phyloP scores from a whole-genome alignment of 2,797 vertebrate species.

The Masticophis lateralis region DNA sequence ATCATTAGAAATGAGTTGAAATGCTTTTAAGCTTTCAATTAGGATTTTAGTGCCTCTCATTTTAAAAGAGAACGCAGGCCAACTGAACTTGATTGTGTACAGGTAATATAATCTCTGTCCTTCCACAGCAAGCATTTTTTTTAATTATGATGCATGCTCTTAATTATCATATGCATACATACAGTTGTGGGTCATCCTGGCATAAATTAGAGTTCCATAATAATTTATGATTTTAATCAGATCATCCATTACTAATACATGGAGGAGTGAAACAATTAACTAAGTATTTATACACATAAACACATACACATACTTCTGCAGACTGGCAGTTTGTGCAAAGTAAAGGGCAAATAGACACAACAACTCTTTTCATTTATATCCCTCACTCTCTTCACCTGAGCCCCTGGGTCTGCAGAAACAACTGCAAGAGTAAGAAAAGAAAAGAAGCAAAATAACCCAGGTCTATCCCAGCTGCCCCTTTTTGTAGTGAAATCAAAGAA shows the following conservation, averaged over 20 bases:
- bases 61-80: not conserved
- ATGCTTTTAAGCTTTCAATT: not conserved
- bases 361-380: not conserved
- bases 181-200: constrained; percentile 37
- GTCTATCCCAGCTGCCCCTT: not conserved
- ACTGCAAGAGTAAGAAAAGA: not conserved
- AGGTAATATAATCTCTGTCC: constrained; percentile 41
- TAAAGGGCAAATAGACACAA: not conserved
- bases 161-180: constrained; percentile 55
- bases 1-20: not conserved
- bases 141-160: constrained; percentile 47
- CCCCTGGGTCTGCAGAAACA: not conserved
- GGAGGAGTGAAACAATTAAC: constrained; percentile 62
- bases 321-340: not conserved
- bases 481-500: not conserved
- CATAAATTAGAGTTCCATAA: constrained; percentile 47
- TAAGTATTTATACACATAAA: constrained; percentile 50
- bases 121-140: constrained; percentile 26
- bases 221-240: constrained; percentile 70
- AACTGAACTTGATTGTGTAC: constrained; percentile 32
- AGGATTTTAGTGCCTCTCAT: not conserved
- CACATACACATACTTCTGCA: constrained; percentile 22
- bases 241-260: constrained; percentile 51
- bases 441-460: not conserved
- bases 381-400: not conserved